A percentile compares a stretch with the other conserved stretches of the same genome.
phyloP scores from a whole-genome alignment of 2,797 vertebrate species.

The Sebastes steindachneri region DNA sequence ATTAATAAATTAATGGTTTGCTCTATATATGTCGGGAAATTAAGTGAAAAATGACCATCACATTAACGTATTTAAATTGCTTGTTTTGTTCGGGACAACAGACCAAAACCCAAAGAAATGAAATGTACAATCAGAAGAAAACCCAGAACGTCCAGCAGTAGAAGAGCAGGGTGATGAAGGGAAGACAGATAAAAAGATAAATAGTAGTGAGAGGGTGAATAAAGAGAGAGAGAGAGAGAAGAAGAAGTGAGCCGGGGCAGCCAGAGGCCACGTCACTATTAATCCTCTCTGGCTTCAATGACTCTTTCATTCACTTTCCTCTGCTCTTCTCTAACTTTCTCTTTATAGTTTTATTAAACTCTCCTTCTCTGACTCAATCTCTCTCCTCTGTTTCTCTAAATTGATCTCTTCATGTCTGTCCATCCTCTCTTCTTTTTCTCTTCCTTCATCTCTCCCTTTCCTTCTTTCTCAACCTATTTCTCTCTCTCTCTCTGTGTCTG shows the following conservation, averaged over 20 bases:
- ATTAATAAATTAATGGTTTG: too few relatives aligned
- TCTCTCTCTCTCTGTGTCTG: neutral
- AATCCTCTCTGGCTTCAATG: slow-evolving; percentile 1
- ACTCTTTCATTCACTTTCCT: neutral
- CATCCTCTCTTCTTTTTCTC: neutral
- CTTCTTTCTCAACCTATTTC: neutral
- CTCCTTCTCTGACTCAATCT: neutral
- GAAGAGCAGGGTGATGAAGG: neutral
- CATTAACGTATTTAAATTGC: too few relatives aligned
- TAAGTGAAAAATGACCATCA: too few relatives aligned
- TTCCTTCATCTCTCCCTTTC: too few relatives aligned
- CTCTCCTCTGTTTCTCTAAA: neutral
- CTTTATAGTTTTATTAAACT: neutral
- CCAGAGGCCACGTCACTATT: slow-evolving; percentile 9
- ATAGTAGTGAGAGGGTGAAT: neutral
- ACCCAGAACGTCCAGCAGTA: neutral
- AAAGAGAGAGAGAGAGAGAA: neutral
- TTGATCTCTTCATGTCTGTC: neutral
- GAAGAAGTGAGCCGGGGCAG: neutral
- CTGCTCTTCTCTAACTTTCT: neutral
- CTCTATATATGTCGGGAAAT: too few relatives aligned
- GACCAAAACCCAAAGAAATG: neutral
- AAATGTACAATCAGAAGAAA: neutral
- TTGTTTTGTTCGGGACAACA: neutral
- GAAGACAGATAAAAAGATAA: neutral